phyloP scores from a whole-genome alignment of 2,888 invertebrate species.

The Cylindroiulus punctatus region DNA sequence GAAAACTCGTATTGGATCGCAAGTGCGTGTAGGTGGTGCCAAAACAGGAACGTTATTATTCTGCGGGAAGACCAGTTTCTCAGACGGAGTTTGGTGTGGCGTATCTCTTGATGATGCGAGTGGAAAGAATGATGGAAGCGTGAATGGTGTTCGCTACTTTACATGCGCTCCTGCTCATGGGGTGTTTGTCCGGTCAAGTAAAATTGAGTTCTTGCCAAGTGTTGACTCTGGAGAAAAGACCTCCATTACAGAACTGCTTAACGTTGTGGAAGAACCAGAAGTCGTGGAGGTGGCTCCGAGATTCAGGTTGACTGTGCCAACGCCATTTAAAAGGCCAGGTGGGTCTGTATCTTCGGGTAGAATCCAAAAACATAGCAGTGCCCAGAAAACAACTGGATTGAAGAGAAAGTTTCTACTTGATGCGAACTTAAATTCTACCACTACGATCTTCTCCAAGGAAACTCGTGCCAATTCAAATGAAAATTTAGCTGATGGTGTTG shows the following conservation, averaged over 20 bases:
- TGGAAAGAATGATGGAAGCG: slow-evolving; percentile 74
- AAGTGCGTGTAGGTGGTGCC: slow-evolving; percentile 67
- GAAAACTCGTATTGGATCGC: slow-evolving; percentile 67
- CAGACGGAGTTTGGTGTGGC: slow-evolving; percentile 74
- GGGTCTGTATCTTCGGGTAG: not conserved
- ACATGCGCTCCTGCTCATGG: slow-evolving; percentile 72
- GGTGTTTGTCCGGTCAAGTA: slow-evolving; percentile 68
- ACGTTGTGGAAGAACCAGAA: not conserved
- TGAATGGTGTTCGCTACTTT: slow-evolving; percentile 74
- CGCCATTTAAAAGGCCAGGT: not conserved
- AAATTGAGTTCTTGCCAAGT: not conserved
- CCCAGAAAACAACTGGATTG: not conserved
- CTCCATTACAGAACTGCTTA: too few species aligned
- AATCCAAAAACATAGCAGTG: not conserved
- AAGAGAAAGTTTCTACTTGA: not conserved
- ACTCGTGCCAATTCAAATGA: not conserved
- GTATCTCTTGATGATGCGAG: slow-evolving; percentile 71
- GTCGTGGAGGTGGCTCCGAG: not conserved
- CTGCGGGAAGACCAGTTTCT: slow-evolving; percentile 71
- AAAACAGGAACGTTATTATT: slow-evolving; percentile 71
- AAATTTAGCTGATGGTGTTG: not conserved
- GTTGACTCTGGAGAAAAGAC: not conserved
- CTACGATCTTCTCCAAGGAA: not conserved
- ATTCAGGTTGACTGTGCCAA: not conserved
- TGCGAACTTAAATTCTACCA: not conserved